A percentile compares a stretch with the other conserved stretches of the same genome.
Conservation (phyloP, 2,113 vertebrate species). For the Myxocyprinus asiaticus region DNA sequence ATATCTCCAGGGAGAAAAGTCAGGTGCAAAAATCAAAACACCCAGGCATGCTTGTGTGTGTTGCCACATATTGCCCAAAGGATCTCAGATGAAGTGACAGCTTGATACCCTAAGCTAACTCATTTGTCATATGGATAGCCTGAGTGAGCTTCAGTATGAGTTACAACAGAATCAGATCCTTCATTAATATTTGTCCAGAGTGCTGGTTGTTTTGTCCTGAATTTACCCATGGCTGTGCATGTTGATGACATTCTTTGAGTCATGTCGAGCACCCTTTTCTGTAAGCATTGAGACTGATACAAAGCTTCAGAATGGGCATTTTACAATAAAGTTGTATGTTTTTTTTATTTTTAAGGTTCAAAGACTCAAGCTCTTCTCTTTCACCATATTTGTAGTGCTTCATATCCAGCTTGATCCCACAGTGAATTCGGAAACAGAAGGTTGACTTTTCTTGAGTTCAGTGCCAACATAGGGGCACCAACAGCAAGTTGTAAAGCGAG, state of each 20-base stretch:
- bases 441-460: too few relatives aligned
- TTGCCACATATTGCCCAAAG: slow-evolving; percentile 12
- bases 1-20: slow-evolving; percentile 70
- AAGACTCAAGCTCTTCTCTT: background rate
- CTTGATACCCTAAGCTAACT: slow-evolving; percentile 23
- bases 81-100: slow-evolving; percentile 25
- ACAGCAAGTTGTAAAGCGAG: too few relatives aligned
- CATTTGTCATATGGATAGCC: slow-evolving; percentile 35
- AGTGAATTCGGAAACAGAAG: too few relatives aligned
- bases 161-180: slow-evolving; percentile 5
- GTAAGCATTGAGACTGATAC: background rate
- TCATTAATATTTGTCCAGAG: too few relatives aligned
- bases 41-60: slow-evolving; percentile 6
- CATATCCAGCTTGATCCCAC: too few relatives aligned
- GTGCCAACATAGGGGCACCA: too few relatives aligned
- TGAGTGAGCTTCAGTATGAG: slow-evolving; percentile 24
- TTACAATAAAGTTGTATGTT: background rate
- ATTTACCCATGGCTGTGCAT: background rate
- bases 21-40: slow-evolving; percentile 32
- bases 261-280: background rate
- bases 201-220: too few relatives aligned
- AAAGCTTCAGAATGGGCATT: too few relatives aligned
- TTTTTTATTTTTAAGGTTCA: too few relatives aligned
- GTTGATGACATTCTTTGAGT: background rate
- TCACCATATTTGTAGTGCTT: background rate